Evolutionary conservation across 2,797 vertebrate genomes (phyloP), one percentile per base, ranked within the genome.

Genomic region (Myoxocephalus aenaeus): DNA sequence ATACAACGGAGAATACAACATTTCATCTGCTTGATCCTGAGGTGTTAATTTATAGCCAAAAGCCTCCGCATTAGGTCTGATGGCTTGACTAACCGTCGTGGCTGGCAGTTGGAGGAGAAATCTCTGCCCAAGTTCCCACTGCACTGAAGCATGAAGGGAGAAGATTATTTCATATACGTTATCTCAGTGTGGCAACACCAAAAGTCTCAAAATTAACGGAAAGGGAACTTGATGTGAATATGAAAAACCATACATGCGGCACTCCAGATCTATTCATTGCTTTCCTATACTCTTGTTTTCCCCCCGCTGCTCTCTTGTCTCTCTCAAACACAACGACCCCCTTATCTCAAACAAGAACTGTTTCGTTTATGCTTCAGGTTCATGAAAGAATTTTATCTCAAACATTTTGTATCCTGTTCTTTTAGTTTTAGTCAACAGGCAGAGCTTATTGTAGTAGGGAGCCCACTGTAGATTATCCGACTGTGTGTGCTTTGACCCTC

Each of bases 91-190:
- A 75, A 72, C 61, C n/a, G 18, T 69, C 27, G 20, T 77, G 50
- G 78, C 72, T 46, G n/a, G 66, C 64, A 82, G 78, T 73, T 76
- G 65, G 32, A 68, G 75, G 65, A 78, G 70, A 84, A 84, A 85
- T 57, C 66, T 50, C 57, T 73, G 74, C 83, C 78, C 77, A 78
- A 61, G 73, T 63, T 66, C 79, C 68, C 57, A 80, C 54, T 66
- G 77, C 54, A 80, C 54, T 81, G 84, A 89, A 84, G 83, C 89
- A 80, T 87, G 82, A 90, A 90, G 75, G 72, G 64, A 85, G 67
- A 75, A 67, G 79, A 87, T 85, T 66, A 91, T 87, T 89, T 80
- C 82, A 73, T 79, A 58, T 57, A 83, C 74, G 83, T 80, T 88
- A 87, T 87, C 75, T 71, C 46, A 5, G 59, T 50, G 51, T 77